Percentiles rank a stretch among this genome's conserved stretches.
Conservation (phyloP, 1,140 invertebrate genomes). For the Drosophila pachea region DNA sequence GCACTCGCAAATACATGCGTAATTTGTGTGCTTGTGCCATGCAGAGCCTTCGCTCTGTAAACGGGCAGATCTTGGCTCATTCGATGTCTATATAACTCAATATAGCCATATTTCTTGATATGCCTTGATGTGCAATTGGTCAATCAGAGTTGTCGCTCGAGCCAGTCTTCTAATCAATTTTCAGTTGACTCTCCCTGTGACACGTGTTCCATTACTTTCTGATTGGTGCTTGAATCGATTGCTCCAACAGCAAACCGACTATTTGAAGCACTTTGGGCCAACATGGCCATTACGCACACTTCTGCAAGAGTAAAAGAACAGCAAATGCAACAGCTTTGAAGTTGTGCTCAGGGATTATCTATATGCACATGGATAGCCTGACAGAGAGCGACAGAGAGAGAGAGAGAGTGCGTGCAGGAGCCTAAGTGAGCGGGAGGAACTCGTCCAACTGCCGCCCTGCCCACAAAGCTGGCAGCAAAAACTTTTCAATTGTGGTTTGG, state of each 20-base stretch:
- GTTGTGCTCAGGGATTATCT: conserved; percentile 5
- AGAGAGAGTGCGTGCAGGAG: background rate
- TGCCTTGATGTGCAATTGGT: no score
- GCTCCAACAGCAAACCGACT: conserved; percentile 14
- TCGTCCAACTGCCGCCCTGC: conserved; percentile 9
- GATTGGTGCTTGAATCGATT: conserved; percentile 33
- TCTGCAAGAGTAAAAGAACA: conserved; percentile 18
- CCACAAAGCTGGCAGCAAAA: conserved; percentile 34
- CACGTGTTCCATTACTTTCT: conserved; percentile 17
- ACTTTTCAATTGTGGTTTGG: conserved; percentile 61
- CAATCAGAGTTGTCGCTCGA: no score
- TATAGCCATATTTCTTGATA: no score
- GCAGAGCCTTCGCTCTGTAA: no score
- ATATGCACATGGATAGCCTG: background rate
- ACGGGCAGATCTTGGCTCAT: no score
- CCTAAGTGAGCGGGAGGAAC: background rate
- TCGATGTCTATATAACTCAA: no score
- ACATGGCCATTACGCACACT: conserved; percentile 13
- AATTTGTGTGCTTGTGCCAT: no score
- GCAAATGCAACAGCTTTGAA: conserved; percentile 36
- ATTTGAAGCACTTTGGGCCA: conserved; percentile 6
- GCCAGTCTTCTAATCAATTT: no score
- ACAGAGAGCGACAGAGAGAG: background rate
- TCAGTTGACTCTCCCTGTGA: no score
- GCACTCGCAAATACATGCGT: background rate